A percentile compares a stretch with the other conserved stretches of the same genome.
Evolutionary conservation across 1,140 invertebrate species (phyloP).

Genomic region (Drosophila carrolli): DNA sequence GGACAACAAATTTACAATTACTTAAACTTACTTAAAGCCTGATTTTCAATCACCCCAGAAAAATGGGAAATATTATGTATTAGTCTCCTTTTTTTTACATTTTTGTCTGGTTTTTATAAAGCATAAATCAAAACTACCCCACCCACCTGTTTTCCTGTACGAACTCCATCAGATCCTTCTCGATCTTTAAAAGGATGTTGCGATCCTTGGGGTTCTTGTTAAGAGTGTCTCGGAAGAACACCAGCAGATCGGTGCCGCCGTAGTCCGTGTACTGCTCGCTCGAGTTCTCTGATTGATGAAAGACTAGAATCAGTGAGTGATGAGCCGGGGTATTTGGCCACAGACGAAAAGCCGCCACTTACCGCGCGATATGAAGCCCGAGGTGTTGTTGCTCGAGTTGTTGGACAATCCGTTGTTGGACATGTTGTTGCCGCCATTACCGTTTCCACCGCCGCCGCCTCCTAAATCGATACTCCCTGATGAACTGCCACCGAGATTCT

Average conservation of each 20-base stretch:
- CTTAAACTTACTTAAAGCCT: no score
- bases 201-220: conserved; percentile 96
- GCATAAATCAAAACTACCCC: neutral
- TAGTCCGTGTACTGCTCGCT: conserved; percentile 92
- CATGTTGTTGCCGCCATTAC: conserved; percentile 27
- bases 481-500: conserved; percentile 76
- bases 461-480: conserved; percentile 65
- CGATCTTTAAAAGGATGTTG: conserved; percentile 92
- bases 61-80: no score
- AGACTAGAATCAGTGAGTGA: conserved; percentile 81
- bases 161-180: conserved; percentile 93
- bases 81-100: no score
- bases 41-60: no score
- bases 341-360: conserved; percentile 43
- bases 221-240: conserved; percentile 95
- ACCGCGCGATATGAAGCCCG: conserved; percentile 83
- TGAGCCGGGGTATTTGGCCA: conserved; percentile 35
- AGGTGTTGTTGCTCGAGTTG: conserved; percentile 81
- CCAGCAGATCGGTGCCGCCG: conserved; percentile 92
- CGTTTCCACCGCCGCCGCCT: conserved; percentile 16
- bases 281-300: conserved; percentile 89
- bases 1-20: no score
- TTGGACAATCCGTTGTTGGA: conserved; percentile 46
- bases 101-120: no score
- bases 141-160: conserved; percentile 92